These are phyloP conservation scores for Capra hircus DNA, from an alignment of 2,113 vertebrate genomes.

Conservation along the genomic window DNA sequence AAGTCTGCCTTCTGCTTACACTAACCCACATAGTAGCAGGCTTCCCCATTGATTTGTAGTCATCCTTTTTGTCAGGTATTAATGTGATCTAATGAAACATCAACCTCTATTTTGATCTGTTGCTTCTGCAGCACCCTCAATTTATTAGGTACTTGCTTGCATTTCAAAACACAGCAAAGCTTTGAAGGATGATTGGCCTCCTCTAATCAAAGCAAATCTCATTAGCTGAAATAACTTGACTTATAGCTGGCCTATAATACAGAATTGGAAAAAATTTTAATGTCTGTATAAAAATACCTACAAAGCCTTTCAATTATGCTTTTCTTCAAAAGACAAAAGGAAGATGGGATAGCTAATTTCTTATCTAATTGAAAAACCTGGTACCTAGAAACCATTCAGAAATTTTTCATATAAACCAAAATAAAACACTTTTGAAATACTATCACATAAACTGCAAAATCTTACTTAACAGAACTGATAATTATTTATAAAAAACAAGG, in stretches of 20 bases:
- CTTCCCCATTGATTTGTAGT: conserved; percentile 30
- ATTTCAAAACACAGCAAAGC: conserved; percentile 61
- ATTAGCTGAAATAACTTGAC: conserved; percentile 68
- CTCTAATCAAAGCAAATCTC: conserved; percentile 74
- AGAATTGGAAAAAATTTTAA: conserved; percentile 39
- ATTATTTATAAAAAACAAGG: neutral
- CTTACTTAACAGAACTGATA: neutral
- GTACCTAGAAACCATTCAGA: conserved; percentile 20
- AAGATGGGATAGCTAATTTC: neutral
- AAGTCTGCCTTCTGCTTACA: neutral
- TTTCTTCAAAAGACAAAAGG: conserved; percentile 57
- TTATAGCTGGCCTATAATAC: conserved; percentile 59
- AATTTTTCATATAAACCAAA: neutral
- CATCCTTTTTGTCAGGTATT: conserved; percentile 63
- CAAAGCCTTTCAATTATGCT: conserved; percentile 45
- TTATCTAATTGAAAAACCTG: conserved; percentile 37
- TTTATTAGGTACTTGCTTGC: conserved; percentile 57
- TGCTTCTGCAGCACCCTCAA: conserved; percentile 31
- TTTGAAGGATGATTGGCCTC: conserved; percentile 67
- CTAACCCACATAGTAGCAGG: neutral
- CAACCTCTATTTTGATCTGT: conserved; percentile 57
- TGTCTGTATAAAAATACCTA: conserved; percentile 33
- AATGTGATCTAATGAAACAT: conserved; percentile 69
- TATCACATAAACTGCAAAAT: neutral
- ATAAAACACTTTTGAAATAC: neutral